phyloP scores from a whole-genome alignment of 2,888 invertebrate genomes.

The Hirtodrosophila cameraria region DNA sequence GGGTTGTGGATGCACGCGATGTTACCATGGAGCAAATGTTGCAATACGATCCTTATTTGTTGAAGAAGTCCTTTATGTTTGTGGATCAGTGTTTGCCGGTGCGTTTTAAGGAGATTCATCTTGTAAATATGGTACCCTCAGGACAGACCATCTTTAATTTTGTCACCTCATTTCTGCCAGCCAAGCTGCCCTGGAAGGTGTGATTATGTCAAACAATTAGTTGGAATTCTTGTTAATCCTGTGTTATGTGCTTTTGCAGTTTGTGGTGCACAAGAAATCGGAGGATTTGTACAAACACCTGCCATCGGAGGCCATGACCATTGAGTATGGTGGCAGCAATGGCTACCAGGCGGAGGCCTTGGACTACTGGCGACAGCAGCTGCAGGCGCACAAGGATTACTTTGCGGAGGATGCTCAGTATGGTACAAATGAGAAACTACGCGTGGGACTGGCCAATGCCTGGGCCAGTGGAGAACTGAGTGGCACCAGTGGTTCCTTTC shows the following conservation, averaged over 20 bases:
- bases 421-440: conserved; percentile 73
- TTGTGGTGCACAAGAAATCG: conserved; percentile 76
- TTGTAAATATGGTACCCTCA: conserved; percentile 77
- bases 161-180: conserved; percentile 70
- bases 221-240: too few species aligned
- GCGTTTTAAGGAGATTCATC: conserved; percentile 69
- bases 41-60: conserved; percentile 70
- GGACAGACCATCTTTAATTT: conserved; percentile 67
- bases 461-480: conserved; percentile 62
- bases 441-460: conserved; percentile 58
- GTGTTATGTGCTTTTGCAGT: conserved; percentile 50
- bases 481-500: conserved; percentile 76
- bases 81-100: conserved; percentile 75
- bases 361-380: conserved; percentile 62
- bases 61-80: conserved; percentile 69
- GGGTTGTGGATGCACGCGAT: conserved; percentile 73
- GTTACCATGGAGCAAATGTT: conserved; percentile 74
- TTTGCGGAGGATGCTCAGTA: conserved; percentile 68
- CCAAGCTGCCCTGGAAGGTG: conserved; percentile 72
- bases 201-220: background rate
- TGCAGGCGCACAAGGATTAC: conserved; percentile 63
- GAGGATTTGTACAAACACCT: conserved; percentile 77
- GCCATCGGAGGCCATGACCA: conserved; percentile 71
- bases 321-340: conserved; percentile 78
- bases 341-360: conserved; percentile 75